These are phyloP conservation scores for Aporophyla lueneburgensis DNA, from an alignment of 2,888 invertebrate genomes.

Conservation along the genomic window DNA sequence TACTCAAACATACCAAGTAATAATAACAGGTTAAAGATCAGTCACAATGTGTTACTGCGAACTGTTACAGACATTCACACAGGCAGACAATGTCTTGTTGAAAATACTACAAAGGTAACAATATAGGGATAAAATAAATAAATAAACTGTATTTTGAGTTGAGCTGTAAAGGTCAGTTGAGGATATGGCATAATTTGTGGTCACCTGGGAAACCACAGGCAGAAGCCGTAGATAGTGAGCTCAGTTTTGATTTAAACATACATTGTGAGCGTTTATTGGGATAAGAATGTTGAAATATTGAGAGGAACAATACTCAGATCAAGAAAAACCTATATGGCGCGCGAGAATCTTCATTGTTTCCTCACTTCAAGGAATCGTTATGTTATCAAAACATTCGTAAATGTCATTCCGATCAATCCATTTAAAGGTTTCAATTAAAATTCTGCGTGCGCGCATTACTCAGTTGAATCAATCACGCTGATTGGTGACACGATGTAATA, in stretches of 20 bases:
- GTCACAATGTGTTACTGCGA: conserved; percentile 49
- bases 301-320: conserved; percentile 14
- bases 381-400: conserved; percentile 62
- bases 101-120: conserved; percentile 38
- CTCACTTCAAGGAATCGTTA: conserved; percentile 46
- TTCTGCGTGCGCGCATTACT: conserved; percentile 72
- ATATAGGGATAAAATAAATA: conserved; percentile 20
- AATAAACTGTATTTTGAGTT: conserved; percentile 29
- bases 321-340: conserved; percentile 45
- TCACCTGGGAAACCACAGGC: conserved; percentile 38
- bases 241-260: not conserved
- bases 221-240: conserved; percentile 13
- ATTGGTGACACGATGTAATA: conserved; percentile 82
- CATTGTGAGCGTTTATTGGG: not conserved
- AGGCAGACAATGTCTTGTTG: conserved; percentile 37
- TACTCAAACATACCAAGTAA: conserved; percentile 59
- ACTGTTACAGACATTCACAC: conserved; percentile 31
- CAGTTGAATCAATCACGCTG: conserved; percentile 81
- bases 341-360: conserved; percentile 47
- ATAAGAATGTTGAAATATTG: conserved; percentile 24
- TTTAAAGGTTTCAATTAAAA: conserved; percentile 70
- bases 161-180: conserved; percentile 18
- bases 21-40: conserved; percentile 69
- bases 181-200: conserved; percentile 49
- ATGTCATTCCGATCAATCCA: conserved; percentile 54